Evolutionary conservation across 2,797 vertebrate species (phyloP), one percentile per base, ranked within the genome.

Genomic region (Sylvilagus floridanus): DNA sequence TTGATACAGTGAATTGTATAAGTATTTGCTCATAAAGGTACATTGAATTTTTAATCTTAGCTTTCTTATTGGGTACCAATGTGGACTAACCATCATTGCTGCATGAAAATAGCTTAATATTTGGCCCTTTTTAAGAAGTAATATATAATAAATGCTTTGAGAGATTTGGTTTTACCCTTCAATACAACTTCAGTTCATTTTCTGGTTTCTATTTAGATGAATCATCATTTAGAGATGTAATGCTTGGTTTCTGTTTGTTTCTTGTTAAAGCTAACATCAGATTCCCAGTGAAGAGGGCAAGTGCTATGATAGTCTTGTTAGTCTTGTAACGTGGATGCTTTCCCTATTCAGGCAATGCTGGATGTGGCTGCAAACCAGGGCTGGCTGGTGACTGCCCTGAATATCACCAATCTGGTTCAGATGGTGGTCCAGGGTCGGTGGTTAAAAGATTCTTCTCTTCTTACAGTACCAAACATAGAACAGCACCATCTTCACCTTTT

Each of bases 391-490:
- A 98, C 99, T 9, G 99, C 98, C 82, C 97, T 99, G 83, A 99
- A 99, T 88, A 98, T 99, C 95, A 99, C 99, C 88, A 99, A 52
- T 95, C 98, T 99, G 82, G 98, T 99, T 42, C 99, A 99, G 98
- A 99, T 99, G 99, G 97, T 99, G 24, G 97, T 99, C 92, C 99
- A 99, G 98, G 99, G 99, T 3, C 98, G 99, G 95, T 99, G 99
- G 99, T 98, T 99, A 76, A 98, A 99, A 28, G 99, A 99, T 83
- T 99, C 99, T 63, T 99, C 99, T 0, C 98, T 99, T 57, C 98
- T 99, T 90, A 99, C 99, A 2, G 93, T 99, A 87, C 99, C 99
- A 68, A 98, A 99, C 88, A 88, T 99, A 52, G 99, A 99, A 37
- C 98, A 98, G n/a, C 99, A 98, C 0, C 98, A 99, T 97, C 99